phyloP scores from a whole-genome alignment of 2,888 invertebrate genomes.

The Chrysopilus asiliformis region DNA sequence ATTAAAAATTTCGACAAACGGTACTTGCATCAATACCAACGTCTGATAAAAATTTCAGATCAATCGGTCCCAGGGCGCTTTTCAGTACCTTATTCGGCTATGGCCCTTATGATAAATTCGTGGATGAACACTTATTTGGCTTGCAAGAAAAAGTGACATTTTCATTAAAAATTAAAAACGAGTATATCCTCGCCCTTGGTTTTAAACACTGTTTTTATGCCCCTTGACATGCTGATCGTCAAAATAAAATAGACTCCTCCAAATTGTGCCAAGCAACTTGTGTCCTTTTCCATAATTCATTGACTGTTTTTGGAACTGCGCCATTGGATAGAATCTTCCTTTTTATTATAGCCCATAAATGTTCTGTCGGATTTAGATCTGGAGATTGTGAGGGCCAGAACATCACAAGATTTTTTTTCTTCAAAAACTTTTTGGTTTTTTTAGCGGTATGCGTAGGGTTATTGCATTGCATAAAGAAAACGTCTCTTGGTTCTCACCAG shows the following conservation, averaged over 20 bases:
- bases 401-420: not conserved
- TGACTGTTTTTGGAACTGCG: not conserved
- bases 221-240: not conserved
- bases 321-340: not conserved
- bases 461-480: too few species aligned
- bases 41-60: too few species aligned
- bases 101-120: too few species aligned
- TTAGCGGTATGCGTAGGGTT: too few species aligned
- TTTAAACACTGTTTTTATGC: not conserved
- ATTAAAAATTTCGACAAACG: too few species aligned
- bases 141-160: not conserved
- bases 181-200: slow-evolving; percentile 1
- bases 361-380: slow-evolving; percentile 1
- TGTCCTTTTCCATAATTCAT: too few species aligned
- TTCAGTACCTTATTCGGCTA: too few species aligned
- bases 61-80: too few species aligned
- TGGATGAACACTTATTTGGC: slow-evolving; percentile 1
- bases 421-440: too few species aligned
- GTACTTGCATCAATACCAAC: too few species aligned
- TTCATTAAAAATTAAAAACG: too few species aligned
- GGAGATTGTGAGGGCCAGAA: not conserved
- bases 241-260: not conserved
- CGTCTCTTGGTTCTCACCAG: not conserved
- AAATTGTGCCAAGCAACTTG: not conserved
- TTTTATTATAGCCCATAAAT: slow-evolving; percentile 1